phyloP scores from a whole-genome alignment of 2,888 invertebrate genomes.

The Lasius platythorax region DNA sequence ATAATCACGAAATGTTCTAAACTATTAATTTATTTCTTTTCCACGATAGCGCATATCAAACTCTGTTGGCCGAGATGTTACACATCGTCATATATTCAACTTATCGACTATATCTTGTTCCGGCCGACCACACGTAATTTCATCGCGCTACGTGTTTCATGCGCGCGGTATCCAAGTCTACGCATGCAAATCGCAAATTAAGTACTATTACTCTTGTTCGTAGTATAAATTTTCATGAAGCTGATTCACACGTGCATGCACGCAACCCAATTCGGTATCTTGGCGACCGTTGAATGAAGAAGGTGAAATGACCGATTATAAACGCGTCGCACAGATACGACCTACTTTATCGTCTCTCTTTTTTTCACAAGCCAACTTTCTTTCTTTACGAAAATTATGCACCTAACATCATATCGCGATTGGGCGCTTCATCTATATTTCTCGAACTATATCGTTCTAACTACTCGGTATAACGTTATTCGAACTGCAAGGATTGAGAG shows the following conservation, averaged over 20 bases:
- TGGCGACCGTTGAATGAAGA: slow-evolving; percentile 59
- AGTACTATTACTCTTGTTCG: slow-evolving; percentile 52
- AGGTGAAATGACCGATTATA: slow-evolving; percentile 74
- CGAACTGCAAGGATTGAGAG: background rate
- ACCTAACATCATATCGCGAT: background rate
- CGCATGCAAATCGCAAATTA: slow-evolving; percentile 32
- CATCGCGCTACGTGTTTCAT: slow-evolving; percentile 4
- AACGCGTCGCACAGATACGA: slow-evolving; percentile 64
- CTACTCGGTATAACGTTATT: background rate
- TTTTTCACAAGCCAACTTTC: slow-evolving; percentile 64
- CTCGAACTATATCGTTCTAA: background rate
- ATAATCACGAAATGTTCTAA: slow-evolving; percentile 8
- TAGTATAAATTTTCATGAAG: slow-evolving; percentile 58
- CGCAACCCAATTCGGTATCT: slow-evolving; percentile 64
- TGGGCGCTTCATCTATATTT: slow-evolving; percentile 3
- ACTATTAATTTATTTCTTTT: slow-evolving; percentile 10
- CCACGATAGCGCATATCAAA: background rate
- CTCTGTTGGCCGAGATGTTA: background rate
- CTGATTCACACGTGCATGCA: slow-evolving; percentile 51
- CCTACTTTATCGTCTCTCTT: slow-evolving; percentile 68
- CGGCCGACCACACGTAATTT: slow-evolving; percentile 14
- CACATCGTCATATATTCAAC: background rate
- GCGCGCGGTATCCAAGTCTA: background rate
- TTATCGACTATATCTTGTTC: background rate
- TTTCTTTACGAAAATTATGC: slow-evolving; percentile 54